Evolutionary conservation across 2,113 vertebrate genomes (phyloP).

Genomic region (Gracilinanus agilis): DNA sequence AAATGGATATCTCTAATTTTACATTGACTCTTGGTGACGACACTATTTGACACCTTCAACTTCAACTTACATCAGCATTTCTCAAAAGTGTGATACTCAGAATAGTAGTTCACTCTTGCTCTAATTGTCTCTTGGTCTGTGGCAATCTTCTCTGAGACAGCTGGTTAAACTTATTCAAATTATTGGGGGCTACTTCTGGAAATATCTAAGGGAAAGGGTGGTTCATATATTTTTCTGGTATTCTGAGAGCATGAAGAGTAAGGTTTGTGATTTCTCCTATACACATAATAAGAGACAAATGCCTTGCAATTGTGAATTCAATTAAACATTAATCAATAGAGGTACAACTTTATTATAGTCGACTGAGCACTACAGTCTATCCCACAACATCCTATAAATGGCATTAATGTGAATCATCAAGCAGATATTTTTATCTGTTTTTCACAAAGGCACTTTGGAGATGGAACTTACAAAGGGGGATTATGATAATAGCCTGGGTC

Average conservation of each 20-base stretch:
- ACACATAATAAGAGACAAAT: constrained; percentile 23
- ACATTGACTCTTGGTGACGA: too few relatives aligned
- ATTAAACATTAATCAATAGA: constrained; percentile 25
- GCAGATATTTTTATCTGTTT: not conserved
- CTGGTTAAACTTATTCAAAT: not conserved
- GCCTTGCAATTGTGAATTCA: not conserved
- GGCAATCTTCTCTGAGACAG: not conserved
- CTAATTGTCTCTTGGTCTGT: too few relatives aligned
- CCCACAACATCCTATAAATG: constrained; percentile 38
- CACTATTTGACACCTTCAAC: too few relatives aligned
- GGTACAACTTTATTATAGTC: constrained; percentile 7
- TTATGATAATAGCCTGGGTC: not conserved
- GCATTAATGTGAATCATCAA: not conserved
- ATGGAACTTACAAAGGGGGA: not conserved
- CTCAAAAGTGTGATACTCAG: too few relatives aligned
- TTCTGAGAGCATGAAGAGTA: not conserved
- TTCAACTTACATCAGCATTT: too few relatives aligned
- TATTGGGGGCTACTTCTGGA: not conserved
- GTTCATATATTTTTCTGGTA: not conserved
- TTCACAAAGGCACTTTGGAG: constrained; percentile 43
- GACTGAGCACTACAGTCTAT: constrained; percentile 3
- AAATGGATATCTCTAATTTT: too few relatives aligned
- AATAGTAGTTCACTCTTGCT: too few relatives aligned
- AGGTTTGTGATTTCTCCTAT: not conserved
- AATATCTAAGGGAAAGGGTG: not conserved